A percentile compares a stretch with the other conserved stretches of the same genome.
Evolutionary conservation across 2,888 invertebrate species (phyloP).

Genomic region (Oligia latruncula): DNA sequence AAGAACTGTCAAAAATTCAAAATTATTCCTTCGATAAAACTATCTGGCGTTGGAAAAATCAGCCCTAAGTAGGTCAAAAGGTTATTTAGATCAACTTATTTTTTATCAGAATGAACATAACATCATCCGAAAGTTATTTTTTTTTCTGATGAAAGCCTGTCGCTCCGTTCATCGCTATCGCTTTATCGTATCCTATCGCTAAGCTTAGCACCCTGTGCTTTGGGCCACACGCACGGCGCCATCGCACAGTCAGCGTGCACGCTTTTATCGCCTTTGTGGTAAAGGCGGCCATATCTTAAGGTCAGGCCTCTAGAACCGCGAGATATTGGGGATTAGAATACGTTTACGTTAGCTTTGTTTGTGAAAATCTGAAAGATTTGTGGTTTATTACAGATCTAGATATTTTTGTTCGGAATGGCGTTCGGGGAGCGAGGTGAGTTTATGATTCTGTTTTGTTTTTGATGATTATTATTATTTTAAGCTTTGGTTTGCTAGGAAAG

Average conservation of each 20-base stretch:
- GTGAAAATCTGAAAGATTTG: neutral
- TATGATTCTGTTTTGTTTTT: neutral
- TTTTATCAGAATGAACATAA: neutral
- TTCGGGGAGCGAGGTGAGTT: neutral
- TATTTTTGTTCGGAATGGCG: neutral
- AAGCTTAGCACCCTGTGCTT: conserved; percentile 13
- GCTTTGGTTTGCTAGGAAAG: no score
- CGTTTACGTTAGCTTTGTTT: neutral
- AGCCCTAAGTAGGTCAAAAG: neutral
- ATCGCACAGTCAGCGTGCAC: conserved; percentile 65
- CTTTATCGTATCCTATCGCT: neutral
- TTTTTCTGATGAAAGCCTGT: neutral
- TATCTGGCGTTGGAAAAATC: neutral
- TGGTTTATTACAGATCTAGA: neutral
- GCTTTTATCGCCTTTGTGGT: conserved; percentile 69
- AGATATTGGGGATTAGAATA: conserved; percentile 31
- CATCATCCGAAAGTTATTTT: neutral
- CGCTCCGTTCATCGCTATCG: neutral
- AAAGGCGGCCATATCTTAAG: conserved; percentile 61
- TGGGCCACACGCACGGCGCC: conserved; percentile 51
- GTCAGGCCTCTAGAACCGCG: conserved; percentile 52
- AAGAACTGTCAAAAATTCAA: no score
- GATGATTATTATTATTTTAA: neutral
- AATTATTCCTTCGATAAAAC: no score
- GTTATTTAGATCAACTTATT: neutral